Evolutionary conservation across 2,888 invertebrate species (phyloP), one percentile per base, ranked within the genome.

Genomic region (Cheilosia impressa): DNA sequence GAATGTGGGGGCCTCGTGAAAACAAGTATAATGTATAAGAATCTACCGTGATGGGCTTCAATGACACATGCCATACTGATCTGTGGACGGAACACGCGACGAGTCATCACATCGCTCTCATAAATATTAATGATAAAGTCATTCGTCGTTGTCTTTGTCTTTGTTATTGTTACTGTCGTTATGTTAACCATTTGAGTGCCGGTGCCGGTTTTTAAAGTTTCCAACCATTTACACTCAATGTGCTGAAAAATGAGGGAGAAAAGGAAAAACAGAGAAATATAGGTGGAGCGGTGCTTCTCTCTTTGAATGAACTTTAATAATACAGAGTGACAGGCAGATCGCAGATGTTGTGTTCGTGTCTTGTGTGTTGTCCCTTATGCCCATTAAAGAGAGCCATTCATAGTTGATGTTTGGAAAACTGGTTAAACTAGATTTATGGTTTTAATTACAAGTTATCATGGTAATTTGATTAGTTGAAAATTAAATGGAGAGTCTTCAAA

Each of bases 31-130:
- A 52, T 22, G 24, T 9, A 31, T 24, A 24, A 47, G 41, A 7
- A 58, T 24, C 17, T 34, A 45, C 41, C 34, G 69, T 65, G 68
- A 45, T 75, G 52, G 27, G 57, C 83, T 69, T 79, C 75, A 79
- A 84, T 84, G 84, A 80, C 79, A 80, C 79, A 84, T 80, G 84
- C 84, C 84, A 79, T 60, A 71, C 63, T 62, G 77, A 77, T 77
- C 77, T 52, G 31, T 60, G 68, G 80, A 79, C 71, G 65, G 79
- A 79, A 79, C 79, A 80, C 78, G 73, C 73, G 71, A 62, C 85
- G 76, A 81, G 55, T 77, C 76, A 80, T 77, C 79, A 71, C 80
- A 55, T 62, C 62, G 55, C 38, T 72, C 80, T 77, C 76, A 85
- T 85, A 72, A 80, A 85, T 85, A 81, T 85, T 85, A 63, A 80